These are phyloP conservation scores for Phymastichus coffea DNA, from an alignment of 1,140 invertebrate species.

Conservation along the genomic window DNA sequence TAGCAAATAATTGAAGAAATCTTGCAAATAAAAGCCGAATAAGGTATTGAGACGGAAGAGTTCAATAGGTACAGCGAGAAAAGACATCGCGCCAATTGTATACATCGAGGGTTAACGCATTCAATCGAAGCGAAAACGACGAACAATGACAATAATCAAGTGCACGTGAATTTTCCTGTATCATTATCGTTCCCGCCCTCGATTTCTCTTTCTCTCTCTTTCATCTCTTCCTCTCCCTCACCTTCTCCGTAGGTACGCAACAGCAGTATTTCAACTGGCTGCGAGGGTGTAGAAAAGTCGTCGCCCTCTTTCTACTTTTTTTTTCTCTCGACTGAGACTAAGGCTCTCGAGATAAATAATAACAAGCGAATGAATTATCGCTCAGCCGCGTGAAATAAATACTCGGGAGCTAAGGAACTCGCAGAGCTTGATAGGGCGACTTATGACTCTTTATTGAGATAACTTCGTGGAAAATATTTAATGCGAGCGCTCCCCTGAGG, in stretches of 20 bases:
- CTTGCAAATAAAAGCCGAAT: no score
- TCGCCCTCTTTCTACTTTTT: neutral
- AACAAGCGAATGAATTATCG: conserved; percentile 48
- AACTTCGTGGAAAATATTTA: conserved; percentile 30
- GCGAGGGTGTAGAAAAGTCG: conserved; percentile 13
- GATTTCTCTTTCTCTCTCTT: neutral
- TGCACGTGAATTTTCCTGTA: conserved; percentile 47
- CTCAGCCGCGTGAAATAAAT: conserved; percentile 44
- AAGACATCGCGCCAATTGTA: neutral
- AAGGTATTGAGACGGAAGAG: no score
- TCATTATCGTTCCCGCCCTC: conserved; percentile 31
- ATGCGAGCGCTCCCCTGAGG: conserved; percentile 10
- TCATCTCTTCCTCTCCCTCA: neutral
- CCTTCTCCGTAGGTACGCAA: neutral
- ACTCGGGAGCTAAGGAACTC: conserved; percentile 8
- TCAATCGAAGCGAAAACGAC: conserved; percentile 38
- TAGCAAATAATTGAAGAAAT: no score
- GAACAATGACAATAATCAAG: conserved; percentile 57
- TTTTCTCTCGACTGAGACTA: neutral
- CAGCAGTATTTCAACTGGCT: no score
- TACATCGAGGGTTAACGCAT: conserved; percentile 41
- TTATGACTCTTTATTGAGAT: conserved; percentile 13
- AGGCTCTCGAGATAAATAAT: conserved; percentile 47
- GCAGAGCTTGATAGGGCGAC: conserved; percentile 1
- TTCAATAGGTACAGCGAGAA: neutral